Evolutionary conservation across 2,888 invertebrate genomes (phyloP).

Genomic region (Folsomia candida): DNA sequence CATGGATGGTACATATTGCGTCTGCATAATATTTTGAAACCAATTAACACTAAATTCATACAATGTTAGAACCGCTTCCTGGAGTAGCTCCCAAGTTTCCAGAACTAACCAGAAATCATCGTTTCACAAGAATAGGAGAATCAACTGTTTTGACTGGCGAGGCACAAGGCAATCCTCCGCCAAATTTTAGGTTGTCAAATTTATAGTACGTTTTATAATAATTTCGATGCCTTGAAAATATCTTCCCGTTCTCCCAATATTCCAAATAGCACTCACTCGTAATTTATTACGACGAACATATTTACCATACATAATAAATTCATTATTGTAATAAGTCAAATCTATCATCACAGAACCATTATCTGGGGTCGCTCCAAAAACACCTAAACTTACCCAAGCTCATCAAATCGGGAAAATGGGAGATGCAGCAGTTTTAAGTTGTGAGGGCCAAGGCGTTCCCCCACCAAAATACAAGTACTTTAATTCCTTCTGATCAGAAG

Average conservation of each 20-base stretch:
- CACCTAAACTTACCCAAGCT: constrained; percentile 43
- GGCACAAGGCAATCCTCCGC: constrained; percentile 39
- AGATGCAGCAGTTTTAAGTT: constrained; percentile 48
- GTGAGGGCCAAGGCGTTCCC: constrained; percentile 55
- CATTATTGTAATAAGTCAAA: no score
- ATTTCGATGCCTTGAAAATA: neutral
- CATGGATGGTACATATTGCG: neutral
- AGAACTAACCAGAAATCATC: constrained; percentile 40
- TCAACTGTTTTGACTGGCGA: constrained; percentile 41
- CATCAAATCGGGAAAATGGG: constrained; percentile 36
- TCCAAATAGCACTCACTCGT: no score
- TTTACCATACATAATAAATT: no score
- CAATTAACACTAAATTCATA: neutral
- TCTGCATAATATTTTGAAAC: no score
- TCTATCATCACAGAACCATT: constrained; percentile 35
- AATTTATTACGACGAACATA: no score
- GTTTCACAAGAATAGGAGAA: constrained; percentile 25
- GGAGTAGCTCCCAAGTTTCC: constrained; percentile 47
- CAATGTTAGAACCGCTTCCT: constrained; percentile 40
- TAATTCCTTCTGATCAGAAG: no score
- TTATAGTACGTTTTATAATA: neutral
- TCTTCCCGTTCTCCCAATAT: neutral
- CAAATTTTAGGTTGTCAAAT: constrained; percentile 35
- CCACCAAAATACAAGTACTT: constrained; percentile 52
- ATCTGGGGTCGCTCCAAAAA: constrained; percentile 37